Base-by-base conservation (phyloP, 64 coral and sea anemone genomes). In the Cladopsammia gracilis region DNA sequence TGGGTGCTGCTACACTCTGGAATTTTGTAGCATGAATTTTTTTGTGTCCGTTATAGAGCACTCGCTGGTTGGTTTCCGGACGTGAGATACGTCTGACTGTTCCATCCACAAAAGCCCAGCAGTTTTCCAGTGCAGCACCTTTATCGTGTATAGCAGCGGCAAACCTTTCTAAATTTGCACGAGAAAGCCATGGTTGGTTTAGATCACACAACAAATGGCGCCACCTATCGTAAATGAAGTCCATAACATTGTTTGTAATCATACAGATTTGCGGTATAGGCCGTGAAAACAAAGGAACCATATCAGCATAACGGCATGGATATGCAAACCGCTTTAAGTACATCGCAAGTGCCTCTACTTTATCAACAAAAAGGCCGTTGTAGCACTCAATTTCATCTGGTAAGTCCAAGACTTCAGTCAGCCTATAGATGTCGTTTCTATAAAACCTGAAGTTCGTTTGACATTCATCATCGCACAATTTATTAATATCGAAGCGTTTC, bases 311-410 rank as follows among this genome's bases (percentile, higher is more conserved):
- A 34, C 34, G 34, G 34, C 57, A 83, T 56, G 72, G 87, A 64
- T 89, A 77, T 25, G 87, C 70, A 62, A 89, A 89, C 24, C 50
- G 73, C 78, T 77, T 77, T 76, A 89, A 77, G 73, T 76, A 62
- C n/a, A 89, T 76, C n/a, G 59, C 70, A 25, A 62, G 44, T 60
- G 74, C 73, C 69, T n/a, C n/a, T 60, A 77, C 44, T 76, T n/a
- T 13, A 73, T 62, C 58, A 20, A 89, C 87, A 58, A 58, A 15
- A 16, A 89, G 70, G 20, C 72, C 15, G 34, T 77, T 64, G 58
- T 89, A 77, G 62, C 71, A 77, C 23, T 20, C 44, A n/a, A 89
- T 61, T 44, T 70, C 52, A 61, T 56, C 87, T 60, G 87, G 87
- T 58, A 77, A 59, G 49, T 43, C 20, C 20, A 57, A 60, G 19